phyloP scores from a whole-genome alignment of 1,140 invertebrate genomes.

The Dysdera silvatica region DNA sequence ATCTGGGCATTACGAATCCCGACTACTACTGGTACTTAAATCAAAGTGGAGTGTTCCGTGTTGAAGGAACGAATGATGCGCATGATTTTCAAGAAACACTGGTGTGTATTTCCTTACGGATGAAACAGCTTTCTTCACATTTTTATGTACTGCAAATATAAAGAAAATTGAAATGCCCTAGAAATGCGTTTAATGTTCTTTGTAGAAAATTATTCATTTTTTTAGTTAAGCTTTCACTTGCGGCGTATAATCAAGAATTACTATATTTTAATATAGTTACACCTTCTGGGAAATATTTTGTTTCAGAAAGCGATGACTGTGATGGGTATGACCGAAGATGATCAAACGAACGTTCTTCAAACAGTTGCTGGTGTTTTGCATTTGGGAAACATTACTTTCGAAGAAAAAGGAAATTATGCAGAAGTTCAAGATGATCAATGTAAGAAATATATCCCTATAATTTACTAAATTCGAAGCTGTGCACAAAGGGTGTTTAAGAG shows the following conservation, averaged over 20 bases:
- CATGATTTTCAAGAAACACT: constrained; percentile 78
- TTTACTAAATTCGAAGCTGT: too few species aligned
- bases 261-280: not conserved
- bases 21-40: constrained; percentile 98
- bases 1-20: constrained; percentile 79
- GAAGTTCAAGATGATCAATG: constrained; percentile 48
- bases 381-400: constrained; percentile 84
- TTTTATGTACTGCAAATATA: too few species aligned
- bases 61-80: constrained; percentile 71
- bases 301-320: constrained; percentile 58
- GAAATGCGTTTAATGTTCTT: too few species aligned
- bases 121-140: not conserved
- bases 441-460: too few species aligned
- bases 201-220: too few species aligned
- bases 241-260: not conserved
- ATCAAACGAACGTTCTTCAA: constrained; percentile 62
- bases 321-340: constrained; percentile 54
- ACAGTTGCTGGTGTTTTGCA: constrained; percentile 85
- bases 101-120: constrained; percentile 37
- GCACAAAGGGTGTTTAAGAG: too few species aligned
- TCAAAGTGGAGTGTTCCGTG: constrained; percentile 76
- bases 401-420: constrained; percentile 78
- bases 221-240: too few species aligned
- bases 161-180: too few species aligned
- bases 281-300: not conserved